phyloP scores from a whole-genome alignment of 1,140 invertebrate genomes.

The Vanessa tameamea region DNA sequence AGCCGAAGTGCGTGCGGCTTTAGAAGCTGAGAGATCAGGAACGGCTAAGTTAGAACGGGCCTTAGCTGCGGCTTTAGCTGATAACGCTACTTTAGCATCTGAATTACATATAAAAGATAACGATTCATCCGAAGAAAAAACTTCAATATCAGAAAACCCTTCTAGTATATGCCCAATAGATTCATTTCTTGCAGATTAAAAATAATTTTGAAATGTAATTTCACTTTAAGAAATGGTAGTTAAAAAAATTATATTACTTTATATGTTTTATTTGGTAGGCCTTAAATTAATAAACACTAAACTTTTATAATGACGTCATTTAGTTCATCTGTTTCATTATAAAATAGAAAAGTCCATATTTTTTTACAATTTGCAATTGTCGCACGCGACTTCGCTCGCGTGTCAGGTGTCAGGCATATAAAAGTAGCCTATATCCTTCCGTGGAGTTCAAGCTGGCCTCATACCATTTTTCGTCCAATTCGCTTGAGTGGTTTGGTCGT shows the following conservation, averaged over 20 bases:
- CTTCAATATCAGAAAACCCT: conserved; percentile 21
- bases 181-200: conserved; percentile 65
- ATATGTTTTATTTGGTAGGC: too few relatives aligned
- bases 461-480: too few relatives aligned
- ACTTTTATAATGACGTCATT: too few relatives aligned
- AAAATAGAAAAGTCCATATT: too few relatives aligned
- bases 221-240: neutral
- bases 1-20: conserved; percentile 50
- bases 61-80: conserved; percentile 55
- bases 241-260: neutral
- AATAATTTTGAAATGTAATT: neutral
- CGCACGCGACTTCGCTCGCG: too few relatives aligned
- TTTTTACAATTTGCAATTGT: too few relatives aligned
- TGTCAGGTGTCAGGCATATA: too few relatives aligned
- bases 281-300: too few relatives aligned
- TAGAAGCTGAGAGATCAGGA: conserved; percentile 61
- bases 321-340: too few relatives aligned
- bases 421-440: too few relatives aligned
- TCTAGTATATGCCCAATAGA: conserved; percentile 60
- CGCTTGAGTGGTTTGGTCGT: too few relatives aligned
- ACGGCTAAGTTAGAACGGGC: conserved; percentile 54
- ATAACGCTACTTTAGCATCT: conserved; percentile 58
- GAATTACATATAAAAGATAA: conserved; percentile 49
- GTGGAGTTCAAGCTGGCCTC: too few relatives aligned
- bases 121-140: conserved; percentile 23